Evolutionary conservation across 2,113 vertebrate species (phyloP), one percentile per base, ranked within the genome.

Genomic region (Hippocampus barbouri): DNA sequence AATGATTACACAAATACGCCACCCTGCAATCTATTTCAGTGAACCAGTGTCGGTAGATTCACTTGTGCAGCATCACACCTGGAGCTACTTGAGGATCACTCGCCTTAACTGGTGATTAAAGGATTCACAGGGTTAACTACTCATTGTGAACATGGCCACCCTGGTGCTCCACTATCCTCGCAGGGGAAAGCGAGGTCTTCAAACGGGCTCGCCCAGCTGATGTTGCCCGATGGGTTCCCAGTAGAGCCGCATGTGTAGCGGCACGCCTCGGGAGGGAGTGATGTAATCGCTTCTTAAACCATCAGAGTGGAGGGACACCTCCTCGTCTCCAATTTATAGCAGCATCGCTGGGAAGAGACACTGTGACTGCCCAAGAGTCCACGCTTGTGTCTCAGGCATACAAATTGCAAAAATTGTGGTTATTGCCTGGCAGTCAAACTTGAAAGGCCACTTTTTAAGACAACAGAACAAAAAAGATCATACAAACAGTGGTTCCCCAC

Each of bases 1-100:
- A 82, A 80, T 76, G 82, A 83, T 86, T 83, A 68, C 85, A 68
- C 77, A 81, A 84, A 86, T 65, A 72, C 79, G 78, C 80, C 78
- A 34, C 68, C 76, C 78, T 66, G 68, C 15, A 1, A 14, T 84
- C 72, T 81, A 69, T 82, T 85, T 79, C 5, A 1, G 69, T 30
- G 1, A 3, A 0, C 14, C 53, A 15, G 72, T 64, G 80, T 78
- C 78, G 85, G 82, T n/a, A 73, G 80, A 69, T 23, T 23, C 25
- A n/a, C 74, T 83, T 82, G 76, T 0, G 47, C 79, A 74, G 73
- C 71, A 51, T 76, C 79, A 70, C 87, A 86, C 86, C 80, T 83
- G 74, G 68, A 79, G 69, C n/a, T 8, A 9, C 38, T 21, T 51
- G 38, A 41, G 8, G 38, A 20, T 6, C 8, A 62, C 20, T 41